Base-by-base conservation (phyloP, 2,888 invertebrate genomes). In the Lamellibrachia columna region DNA sequence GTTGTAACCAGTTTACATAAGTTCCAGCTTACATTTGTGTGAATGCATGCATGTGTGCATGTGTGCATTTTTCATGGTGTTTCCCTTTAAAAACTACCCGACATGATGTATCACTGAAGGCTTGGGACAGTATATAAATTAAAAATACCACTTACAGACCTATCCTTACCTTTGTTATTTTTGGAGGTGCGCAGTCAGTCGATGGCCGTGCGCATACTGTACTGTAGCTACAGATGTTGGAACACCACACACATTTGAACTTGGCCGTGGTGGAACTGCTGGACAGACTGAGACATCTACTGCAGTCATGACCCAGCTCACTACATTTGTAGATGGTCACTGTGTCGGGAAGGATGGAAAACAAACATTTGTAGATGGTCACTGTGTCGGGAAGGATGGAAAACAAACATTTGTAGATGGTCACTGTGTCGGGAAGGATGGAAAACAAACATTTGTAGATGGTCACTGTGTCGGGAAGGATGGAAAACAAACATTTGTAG, bases 211-310 rank as follows among this genome's bases (percentile, higher is more conserved):
- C 3, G 22, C 91, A 91, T 92, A 53, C 93, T 93, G 53, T 93
- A 93, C 93, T 95, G 95, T 91, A 94, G 94, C 93, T 95, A 96
- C 92, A 93, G 98, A 96, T 99, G 40, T 52, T 52, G 15, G 98
- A 98, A 97, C 99, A 99, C 99, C 99, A 99, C 91, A 98, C 98
- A 96, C 99, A 99, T 95, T 98, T 98, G 96, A 99, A 99, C 95
- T 98, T 98, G 15, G 95, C 94, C 9, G 94, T 93, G 7, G 95
- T 95, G 40, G 98, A 97, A 92, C 97, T 96, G 93, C 99, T 97
- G 55, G 92, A 40, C 52, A 94, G 90, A 2, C 99, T 99, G 93
- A 99, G 98, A 96, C 99, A 99, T 91, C 99, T 97, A 92, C 99
- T 99, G 97, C 99, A 99, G 96, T 99, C 99, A 15, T 98, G 98